Percentiles rank a stretch among this genome's conserved stretches.
phyloP scores from a whole-genome alignment of 2,113 vertebrate species.

The Cephalopholis sonnerati region DNA sequence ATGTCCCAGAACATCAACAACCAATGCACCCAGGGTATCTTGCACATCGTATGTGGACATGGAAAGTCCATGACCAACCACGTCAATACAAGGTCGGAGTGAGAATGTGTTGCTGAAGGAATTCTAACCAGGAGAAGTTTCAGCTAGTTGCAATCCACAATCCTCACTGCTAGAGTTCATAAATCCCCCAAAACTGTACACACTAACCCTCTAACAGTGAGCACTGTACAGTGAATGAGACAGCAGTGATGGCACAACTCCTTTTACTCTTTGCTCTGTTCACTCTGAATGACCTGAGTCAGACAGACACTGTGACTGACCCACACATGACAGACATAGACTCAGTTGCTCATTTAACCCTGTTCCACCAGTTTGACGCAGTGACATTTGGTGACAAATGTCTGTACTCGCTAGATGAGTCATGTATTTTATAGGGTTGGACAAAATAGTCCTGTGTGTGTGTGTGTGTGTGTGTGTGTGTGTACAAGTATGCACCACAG shows the following conservation, averaged over 20 bases:
- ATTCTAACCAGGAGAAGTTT: no score
- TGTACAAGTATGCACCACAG: slow-evolving; percentile 23
- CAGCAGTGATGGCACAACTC: slow-evolving; percentile 4
- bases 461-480: not conserved
- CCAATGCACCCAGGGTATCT: no score
- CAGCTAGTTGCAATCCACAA: no score
- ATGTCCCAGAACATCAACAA: no score
- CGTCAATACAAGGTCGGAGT: no score
- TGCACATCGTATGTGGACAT: no score
- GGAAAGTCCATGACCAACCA: no score
- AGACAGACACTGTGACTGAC: slow-evolving; percentile 23
- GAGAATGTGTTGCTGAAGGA: no score
- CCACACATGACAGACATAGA: slow-evolving; percentile 44
- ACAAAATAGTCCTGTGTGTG: slow-evolving; percentile 30
- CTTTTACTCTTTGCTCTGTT: slow-evolving; percentile 12
- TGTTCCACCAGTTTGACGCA: slow-evolving; percentile 48
- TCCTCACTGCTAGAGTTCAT: no score
- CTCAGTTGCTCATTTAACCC: slow-evolving; percentile 58
- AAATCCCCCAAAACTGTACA: no score
- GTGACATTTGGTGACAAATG: slow-evolving; percentile 60
- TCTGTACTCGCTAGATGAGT: slow-evolving; percentile 37
- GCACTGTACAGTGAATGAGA: slow-evolving; percentile 18
- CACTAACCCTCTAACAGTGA: not conserved
- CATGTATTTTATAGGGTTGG: slow-evolving; percentile 32
- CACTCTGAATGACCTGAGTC: slow-evolving; percentile 41